Conservation (phyloP, 2,797 vertebrate genomes). For the Limosa lapponica region DNA sequence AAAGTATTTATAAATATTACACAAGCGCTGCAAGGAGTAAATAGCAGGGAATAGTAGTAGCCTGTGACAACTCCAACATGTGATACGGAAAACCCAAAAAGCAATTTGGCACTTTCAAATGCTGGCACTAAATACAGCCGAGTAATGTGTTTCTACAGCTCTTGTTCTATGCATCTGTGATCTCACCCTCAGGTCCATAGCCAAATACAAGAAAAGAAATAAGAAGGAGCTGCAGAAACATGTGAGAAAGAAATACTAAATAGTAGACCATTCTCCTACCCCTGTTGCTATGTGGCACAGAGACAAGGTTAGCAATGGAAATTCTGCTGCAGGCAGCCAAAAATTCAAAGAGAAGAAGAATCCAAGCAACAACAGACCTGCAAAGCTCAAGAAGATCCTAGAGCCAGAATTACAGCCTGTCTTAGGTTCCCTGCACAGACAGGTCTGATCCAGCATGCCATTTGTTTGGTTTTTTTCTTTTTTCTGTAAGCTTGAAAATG, state of each 20-base stretch:
- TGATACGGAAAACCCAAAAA: constrained; percentile 7
- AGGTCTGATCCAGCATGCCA: neutral
- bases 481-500: neutral
- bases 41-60: constrained; percentile 18
- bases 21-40: constrained; percentile 4
- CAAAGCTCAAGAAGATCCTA: constrained; percentile 9
- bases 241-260: constrained; percentile 31
- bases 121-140: neutral
- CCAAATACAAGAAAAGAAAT: constrained; percentile 46
- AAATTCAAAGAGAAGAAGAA: neutral
- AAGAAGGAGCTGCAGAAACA: constrained; percentile 45
- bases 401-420: neutral
- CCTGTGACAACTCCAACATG: constrained; percentile 7
- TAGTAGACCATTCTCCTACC: neutral
- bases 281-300: neutral
- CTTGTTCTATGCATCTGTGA: constrained; percentile 33
- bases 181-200: constrained; percentile 33
- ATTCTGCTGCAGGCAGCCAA: constrained; percentile 37
- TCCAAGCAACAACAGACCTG: neutral
- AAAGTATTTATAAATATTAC: constrained; percentile 28
- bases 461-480: neutral
- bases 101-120: constrained; percentile 15
- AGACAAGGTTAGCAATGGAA: constrained; percentile 30
- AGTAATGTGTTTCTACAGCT: constrained; percentile 29
- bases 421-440: neutral